Evolutionary conservation across 2,888 invertebrate species (phyloP).

Genomic region (Noctua fimbriata): DNA sequence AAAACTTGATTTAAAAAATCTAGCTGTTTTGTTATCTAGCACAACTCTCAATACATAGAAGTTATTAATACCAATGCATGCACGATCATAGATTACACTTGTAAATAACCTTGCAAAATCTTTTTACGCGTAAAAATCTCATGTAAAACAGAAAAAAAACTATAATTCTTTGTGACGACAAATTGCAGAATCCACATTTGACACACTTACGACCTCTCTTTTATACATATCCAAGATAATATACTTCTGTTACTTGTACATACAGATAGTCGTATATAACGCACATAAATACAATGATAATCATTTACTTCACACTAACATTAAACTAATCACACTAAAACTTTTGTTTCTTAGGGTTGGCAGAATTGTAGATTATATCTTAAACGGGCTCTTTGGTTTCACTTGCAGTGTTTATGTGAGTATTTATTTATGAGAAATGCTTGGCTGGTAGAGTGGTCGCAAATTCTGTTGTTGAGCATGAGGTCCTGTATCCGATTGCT

Average conservation of each 20-base stretch:
- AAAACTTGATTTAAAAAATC: not conserved
- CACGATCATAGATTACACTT: not conserved
- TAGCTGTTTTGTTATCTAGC: no score
- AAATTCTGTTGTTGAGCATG: not conserved
- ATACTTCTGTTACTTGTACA: conserved; percentile 1
- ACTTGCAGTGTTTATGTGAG: no score
- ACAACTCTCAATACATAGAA: not conserved
- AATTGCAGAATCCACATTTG: conserved; percentile 24
- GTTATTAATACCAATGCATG: not conserved
- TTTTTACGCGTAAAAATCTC: not conserved
- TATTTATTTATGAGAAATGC: no score
- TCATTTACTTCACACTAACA: conserved; percentile 38
- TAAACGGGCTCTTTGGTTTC: not conserved
- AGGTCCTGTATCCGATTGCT: not conserved
- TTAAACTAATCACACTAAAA: conserved; percentile 41
- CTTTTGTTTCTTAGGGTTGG: conserved; percentile 36
- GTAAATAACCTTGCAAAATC: conserved; percentile 6
- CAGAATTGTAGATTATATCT: not conserved
- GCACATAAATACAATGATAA: conserved; percentile 43
- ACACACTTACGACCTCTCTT: not conserved
- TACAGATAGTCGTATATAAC: conserved; percentile 19
- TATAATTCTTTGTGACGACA: conserved; percentile 23
- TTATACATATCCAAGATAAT: conserved; percentile 12
- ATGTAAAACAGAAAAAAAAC: not conserved
- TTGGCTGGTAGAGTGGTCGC: no score